phyloP scores from a whole-genome alignment of 2,888 invertebrate genomes.

The Miltochrista miniata region DNA sequence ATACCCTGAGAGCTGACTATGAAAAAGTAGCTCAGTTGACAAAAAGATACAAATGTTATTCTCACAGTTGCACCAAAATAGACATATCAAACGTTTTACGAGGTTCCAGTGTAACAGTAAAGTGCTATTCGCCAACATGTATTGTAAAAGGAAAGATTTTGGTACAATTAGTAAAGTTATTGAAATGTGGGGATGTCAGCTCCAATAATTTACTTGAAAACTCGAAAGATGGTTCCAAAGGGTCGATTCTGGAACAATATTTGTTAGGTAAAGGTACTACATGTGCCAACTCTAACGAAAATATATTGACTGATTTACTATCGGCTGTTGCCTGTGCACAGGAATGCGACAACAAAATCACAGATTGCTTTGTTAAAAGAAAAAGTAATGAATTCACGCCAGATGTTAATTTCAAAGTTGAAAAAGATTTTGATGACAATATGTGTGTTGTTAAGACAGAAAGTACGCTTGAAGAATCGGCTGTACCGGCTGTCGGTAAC shows the following conservation, averaged over 20 bases:
- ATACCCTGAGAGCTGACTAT: slow-evolving; percentile 87
- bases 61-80: slow-evolving; percentile 86
- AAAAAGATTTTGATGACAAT: slow-evolving; percentile 53
- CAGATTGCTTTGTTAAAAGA: slow-evolving; percentile 73
- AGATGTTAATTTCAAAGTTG: slow-evolving; percentile 60
- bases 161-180: slow-evolving; percentile 85
- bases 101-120: slow-evolving; percentile 73
- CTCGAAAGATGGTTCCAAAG: slow-evolving; percentile 79
- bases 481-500: slow-evolving; percentile 77
- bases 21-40: slow-evolving; percentile 87
- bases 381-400: slow-evolving; percentile 62
- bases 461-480: slow-evolving; percentile 79
- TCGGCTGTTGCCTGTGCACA: slow-evolving; percentile 85
- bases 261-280: slow-evolving; percentile 81
- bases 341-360: slow-evolving; percentile 82
- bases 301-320: slow-evolving; percentile 84
- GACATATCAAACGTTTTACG: slow-evolving; percentile 78
- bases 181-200: slow-evolving; percentile 84
- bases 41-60: slow-evolving; percentile 89
- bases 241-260: slow-evolving; percentile 88
- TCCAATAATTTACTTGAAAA: slow-evolving; percentile 67
- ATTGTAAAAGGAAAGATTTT: slow-evolving; percentile 88
- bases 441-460: slow-evolving; percentile 71
- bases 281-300: slow-evolving; percentile 73
- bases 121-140: slow-evolving; percentile 93